Percentiles rank a stretch among this genome's conserved stretches.
phyloP scores from a whole-genome alignment of 2,888 invertebrate genomes.

The Dolomedes plantarius region DNA sequence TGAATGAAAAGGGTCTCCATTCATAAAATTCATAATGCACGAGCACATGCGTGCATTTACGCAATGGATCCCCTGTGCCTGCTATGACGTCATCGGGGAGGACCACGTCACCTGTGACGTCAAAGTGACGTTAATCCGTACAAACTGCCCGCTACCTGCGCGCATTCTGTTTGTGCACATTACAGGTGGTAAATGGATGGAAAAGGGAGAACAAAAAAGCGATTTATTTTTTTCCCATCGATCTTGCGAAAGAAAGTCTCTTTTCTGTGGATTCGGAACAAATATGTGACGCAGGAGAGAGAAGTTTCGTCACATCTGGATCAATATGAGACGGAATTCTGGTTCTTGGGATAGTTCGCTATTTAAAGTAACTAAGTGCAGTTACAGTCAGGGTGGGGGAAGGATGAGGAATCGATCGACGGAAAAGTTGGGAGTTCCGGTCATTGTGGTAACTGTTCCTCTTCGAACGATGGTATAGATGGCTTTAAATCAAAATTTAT shows the following conservation, averaged over 20 bases:
- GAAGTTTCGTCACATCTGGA: neutral
- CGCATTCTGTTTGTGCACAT: neutral
- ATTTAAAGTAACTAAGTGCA: constrained; percentile 11
- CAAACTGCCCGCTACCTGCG: neutral
- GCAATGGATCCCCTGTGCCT: constrained; percentile 7
- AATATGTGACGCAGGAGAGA: constrained; percentile 1
- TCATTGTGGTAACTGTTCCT: no score
- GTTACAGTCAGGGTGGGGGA: neutral
- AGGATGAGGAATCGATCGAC: no score
- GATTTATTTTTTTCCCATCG: neutral
- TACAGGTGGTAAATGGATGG: no score
- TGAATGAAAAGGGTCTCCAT: neutral
- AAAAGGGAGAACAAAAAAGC: neutral
- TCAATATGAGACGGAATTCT: neutral
- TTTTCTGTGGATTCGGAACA: neutral
- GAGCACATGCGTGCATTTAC: neutral
- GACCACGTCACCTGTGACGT: neutral
- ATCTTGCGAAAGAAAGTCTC: neutral
- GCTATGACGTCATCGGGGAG: neutral
- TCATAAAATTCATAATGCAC: constrained; percentile 14
- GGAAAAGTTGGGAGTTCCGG: no score
- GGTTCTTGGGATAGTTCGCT: neutral
- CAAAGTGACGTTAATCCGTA: neutral
- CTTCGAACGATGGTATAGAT: no score
- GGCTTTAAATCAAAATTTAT: no score